Base-by-base conservation (phyloP, 2,113 vertebrate genomes). In the Indicator indicator region DNA sequence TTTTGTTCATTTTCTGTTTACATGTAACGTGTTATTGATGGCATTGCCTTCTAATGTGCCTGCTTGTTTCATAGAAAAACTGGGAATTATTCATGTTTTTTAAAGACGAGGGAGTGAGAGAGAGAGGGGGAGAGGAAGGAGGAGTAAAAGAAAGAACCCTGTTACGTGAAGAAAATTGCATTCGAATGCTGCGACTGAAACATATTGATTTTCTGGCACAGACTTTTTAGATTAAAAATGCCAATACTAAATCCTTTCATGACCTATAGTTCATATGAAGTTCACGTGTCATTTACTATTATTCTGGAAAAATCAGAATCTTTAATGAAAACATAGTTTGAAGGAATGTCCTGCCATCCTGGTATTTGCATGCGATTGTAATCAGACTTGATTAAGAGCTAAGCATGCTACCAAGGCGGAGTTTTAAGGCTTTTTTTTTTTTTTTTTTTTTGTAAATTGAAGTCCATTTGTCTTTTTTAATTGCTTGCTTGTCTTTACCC, bases 231-330 rank as follows among this genome's bases (percentile, higher is more conserved):
- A 99, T 99, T 99, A 98, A 98, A 99, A 99, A 99, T 99, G 98
- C 98, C 99, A 99, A 99, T 99, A 98, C 98, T 98, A 98, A 98
- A 99, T 99, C 98, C 98, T 98, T 98, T 98, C 97, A 98, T 96
- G 97, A 98, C 98, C 97, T 97, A 98, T 98, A 98, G 99, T 99
- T 99, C 99, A 99, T 96, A 97, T 98, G 97, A 98, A 99, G 99
- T 99, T 99, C 99, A 99, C 98, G 97, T 99, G 98, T 99, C 99
- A 99, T 99, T 99, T 99, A 98, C 98, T 98, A 98, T 99, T 99
- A 99, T 99, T 99, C 96, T 98, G 98, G 77, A 97, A 98, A 98
- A 98, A 97, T 97, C 97, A 98, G 98, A 98, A 98, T 98, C 98
- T 97, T 98, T 98, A 98, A 98, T 98, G 89, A 97, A 98, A 98